phyloP scores from a whole-genome alignment of 2,888 invertebrate genomes.

The Scaptodrosophila latifasciaeformis region DNA sequence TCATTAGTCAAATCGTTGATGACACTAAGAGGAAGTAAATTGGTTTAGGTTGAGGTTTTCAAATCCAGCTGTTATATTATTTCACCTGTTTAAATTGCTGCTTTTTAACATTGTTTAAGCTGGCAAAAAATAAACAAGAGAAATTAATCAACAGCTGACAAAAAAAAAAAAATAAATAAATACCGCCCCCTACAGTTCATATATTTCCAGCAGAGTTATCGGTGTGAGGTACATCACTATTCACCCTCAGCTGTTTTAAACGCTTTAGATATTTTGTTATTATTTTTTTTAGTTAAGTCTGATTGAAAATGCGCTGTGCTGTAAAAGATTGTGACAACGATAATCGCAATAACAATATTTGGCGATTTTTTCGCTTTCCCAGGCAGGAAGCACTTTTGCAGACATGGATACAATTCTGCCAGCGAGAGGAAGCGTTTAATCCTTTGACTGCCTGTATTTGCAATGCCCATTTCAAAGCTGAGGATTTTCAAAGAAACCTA shows the following conservation, averaged over 20 bases:
- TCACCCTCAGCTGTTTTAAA: conserved; percentile 23
- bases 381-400: conserved; percentile 27
- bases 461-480: conserved; percentile 38
- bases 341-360: conserved; percentile 32
- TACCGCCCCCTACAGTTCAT: no score
- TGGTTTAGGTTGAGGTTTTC: not conserved
- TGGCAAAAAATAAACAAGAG: conserved; percentile 10
- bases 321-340: conserved; percentile 47
- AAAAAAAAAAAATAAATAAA: conserved; percentile 17
- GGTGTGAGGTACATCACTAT: conserved; percentile 13
- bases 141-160: not conserved
- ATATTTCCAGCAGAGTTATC: conserved; percentile 23
- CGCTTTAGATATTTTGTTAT: conserved; percentile 19
- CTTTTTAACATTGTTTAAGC: conserved; percentile 59
- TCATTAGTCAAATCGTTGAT: conserved; percentile 32
- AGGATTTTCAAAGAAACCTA: conserved; percentile 48
- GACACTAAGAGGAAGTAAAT: conserved; percentile 27
- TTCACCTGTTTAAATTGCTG: conserved; percentile 64
- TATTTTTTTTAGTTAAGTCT: not conserved
- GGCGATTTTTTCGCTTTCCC: conserved; percentile 46
- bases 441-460: conserved; percentile 44
- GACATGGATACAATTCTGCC: conserved; percentile 47
- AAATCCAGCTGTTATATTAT: not conserved
- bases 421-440: conserved; percentile 37
- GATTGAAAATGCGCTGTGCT: conserved; percentile 38